These are phyloP conservation scores for Eumeta japonica DNA, from an alignment of 1,140 invertebrate species.

Conservation along the genomic window DNA sequence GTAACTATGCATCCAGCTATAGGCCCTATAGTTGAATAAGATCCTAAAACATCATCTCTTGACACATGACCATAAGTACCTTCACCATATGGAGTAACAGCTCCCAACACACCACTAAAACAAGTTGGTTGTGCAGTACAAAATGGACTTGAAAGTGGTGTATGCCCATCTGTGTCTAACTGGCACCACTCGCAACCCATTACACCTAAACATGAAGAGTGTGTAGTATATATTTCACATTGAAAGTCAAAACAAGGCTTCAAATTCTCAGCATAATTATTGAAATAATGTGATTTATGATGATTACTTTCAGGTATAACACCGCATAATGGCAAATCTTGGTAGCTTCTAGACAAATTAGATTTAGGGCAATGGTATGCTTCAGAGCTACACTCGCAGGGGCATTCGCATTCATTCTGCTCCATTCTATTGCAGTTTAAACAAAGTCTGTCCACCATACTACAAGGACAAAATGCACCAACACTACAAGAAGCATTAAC, in stretches of 20 bases:
- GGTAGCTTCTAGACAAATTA: constrained; percentile 30
- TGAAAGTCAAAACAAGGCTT: constrained; percentile 71
- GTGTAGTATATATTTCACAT: constrained; percentile 73
- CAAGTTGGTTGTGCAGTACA: constrained; percentile 78
- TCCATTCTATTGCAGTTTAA: constrained; percentile 93
- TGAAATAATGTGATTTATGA: constrained; percentile 50
- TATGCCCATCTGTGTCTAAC: constrained; percentile 71
- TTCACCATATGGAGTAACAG: constrained; percentile 78
- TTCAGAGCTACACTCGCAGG: constrained; percentile 83
- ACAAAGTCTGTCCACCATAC: constrained; percentile 84
- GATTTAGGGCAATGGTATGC: constrained; percentile 41
- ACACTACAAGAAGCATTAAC: constrained; percentile 84
- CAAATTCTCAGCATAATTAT: constrained; percentile 54
- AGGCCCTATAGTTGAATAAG: constrained; percentile 64
- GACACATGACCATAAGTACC: constrained; percentile 59
- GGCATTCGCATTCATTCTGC: constrained; percentile 92
- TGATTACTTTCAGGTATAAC: constrained; percentile 43
- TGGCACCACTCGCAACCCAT: constrained; percentile 91
- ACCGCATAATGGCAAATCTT: constrained; percentile 49
- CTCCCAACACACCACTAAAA: constrained; percentile 82
- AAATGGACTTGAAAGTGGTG: constrained; percentile 67
- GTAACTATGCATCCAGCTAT: constrained; percentile 64
- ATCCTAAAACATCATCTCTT: constrained; percentile 52
- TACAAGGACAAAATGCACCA: constrained; percentile 89
- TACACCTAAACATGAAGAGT: constrained; percentile 79